A percentile compares a stretch with the other conserved stretches of the same genome.
Evolutionary conservation across 2,888 invertebrate species (phyloP).

Genomic region (Beris chalybata): DNA sequence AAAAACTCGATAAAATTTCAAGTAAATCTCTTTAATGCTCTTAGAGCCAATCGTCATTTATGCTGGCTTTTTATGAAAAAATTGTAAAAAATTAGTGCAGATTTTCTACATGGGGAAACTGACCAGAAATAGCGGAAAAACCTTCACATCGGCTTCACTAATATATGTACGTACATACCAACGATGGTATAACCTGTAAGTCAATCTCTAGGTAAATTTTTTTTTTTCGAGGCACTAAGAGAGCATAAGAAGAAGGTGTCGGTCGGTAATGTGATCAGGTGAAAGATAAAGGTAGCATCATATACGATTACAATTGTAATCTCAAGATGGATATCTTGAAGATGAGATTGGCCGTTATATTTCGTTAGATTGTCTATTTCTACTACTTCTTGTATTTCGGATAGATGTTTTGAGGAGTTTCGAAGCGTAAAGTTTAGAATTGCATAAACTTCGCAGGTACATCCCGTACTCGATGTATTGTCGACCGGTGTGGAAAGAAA

Average conservation of each 20-base stretch:
- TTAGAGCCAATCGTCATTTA: slow-evolving; percentile 32
- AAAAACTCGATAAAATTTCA: no score
- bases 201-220: no score
- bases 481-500: slow-evolving; percentile 5
- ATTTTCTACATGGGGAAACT: slow-evolving; percentile 1
- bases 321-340: no score
- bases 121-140: slow-evolving; percentile 6
- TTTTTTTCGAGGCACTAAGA: no score
- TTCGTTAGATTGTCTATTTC: no score
- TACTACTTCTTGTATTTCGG: slow-evolving; percentile 1
- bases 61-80: slow-evolving; percentile 2
- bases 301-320: no score
- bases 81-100: slow-evolving; percentile 11
- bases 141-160: background rate
- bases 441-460: slow-evolving; percentile 11
- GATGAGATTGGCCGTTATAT: no score
- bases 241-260: no score
- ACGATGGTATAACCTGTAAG: background rate
- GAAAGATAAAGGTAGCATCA: no score
- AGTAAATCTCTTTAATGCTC: slow-evolving; percentile 23
- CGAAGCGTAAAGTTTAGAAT: slow-evolving; percentile 27
- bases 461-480: background rate
- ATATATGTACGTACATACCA: background rate
- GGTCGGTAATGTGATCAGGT: slow-evolving; percentile 13
- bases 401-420: background rate